These are phyloP conservation scores for Lucifuga dentata DNA, from an alignment of 2,113 vertebrate species.

Conservation along the genomic window DNA sequence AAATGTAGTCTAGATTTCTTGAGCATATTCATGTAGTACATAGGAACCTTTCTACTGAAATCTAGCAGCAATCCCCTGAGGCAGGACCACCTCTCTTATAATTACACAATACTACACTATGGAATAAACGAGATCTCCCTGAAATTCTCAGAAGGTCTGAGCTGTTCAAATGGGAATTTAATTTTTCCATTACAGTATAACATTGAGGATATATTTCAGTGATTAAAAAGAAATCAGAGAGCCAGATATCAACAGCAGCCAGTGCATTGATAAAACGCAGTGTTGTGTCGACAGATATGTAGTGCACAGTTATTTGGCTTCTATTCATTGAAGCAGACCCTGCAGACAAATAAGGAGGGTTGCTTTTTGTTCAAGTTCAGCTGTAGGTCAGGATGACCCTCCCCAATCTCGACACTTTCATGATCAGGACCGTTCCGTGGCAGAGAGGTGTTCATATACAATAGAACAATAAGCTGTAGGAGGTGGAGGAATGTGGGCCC, in stretches of 20 bases:
- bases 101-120: conserved; percentile 73
- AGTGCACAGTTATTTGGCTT: conserved; percentile 28
- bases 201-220: conserved; percentile 3
- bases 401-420: conserved; percentile 55
- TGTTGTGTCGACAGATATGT: conserved; percentile 30
- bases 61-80: conserved; percentile 72
- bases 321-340: conserved; percentile 15
- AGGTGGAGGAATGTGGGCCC: conserved; percentile 82
- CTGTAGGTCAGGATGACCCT: conserved; percentile 60
- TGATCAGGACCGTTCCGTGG: conserved; percentile 35
- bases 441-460: conserved; percentile 78
- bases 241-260: conserved; percentile 9
- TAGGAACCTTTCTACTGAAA: conserved; percentile 75
- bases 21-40: conserved; percentile 84
- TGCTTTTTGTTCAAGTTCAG: conserved; percentile 73
- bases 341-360: conserved; percentile 38
- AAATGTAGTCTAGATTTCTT: conserved; percentile 87
- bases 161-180: conserved; percentile 39
- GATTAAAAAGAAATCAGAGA: conserved; percentile 28
- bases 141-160: conserved; percentile 19
- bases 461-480: conserved; percentile 83
- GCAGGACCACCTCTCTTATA: conserved; percentile 72
- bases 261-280: conserved; percentile 6
- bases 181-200: conserved; percentile 40
- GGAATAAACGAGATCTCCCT: conserved; percentile 48